Conservation (phyloP, 2,797 vertebrate genomes). For the Siniperca obscura region DNA sequence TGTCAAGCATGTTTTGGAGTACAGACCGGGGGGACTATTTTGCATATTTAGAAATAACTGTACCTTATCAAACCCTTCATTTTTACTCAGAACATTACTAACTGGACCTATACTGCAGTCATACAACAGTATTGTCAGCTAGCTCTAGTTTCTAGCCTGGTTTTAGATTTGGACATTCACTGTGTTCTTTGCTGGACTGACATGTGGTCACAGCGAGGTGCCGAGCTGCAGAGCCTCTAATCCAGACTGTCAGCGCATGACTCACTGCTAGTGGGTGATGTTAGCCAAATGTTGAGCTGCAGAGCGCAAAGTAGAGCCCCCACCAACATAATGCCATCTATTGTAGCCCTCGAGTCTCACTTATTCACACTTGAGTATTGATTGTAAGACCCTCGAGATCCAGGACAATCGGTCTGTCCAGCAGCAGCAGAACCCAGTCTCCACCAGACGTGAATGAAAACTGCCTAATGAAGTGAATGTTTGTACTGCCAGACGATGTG, state of each 20-base stretch:
- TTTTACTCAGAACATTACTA: neutral
- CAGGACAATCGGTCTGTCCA: neutral
- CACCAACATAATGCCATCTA: neutral
- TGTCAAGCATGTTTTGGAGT: no score
- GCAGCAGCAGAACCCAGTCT: neutral
- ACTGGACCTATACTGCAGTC: no score
- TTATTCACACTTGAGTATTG: neutral
- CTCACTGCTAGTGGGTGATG: neutral
- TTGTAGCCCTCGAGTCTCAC: neutral
- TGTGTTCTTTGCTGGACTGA: neutral
- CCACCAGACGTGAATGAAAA: neutral
- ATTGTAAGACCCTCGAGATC: neutral
- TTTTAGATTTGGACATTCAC: neutral
- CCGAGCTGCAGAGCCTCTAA: slow-evolving; percentile 13
- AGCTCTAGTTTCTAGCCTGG: neutral
- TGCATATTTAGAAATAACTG: no score
- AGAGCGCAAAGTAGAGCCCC: neutral
- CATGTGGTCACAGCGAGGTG: slow-evolving; percentile 17
- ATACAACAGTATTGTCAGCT: neutral
- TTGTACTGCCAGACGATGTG: no score
- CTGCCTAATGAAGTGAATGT: neutral
- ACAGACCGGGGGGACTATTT: no score
- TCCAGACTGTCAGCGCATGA: slow-evolving; percentile 14
- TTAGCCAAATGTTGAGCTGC: neutral
- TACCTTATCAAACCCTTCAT: no score